Conservation (phyloP, 1,140 invertebrate genomes). For the Aethina tumida region DNA sequence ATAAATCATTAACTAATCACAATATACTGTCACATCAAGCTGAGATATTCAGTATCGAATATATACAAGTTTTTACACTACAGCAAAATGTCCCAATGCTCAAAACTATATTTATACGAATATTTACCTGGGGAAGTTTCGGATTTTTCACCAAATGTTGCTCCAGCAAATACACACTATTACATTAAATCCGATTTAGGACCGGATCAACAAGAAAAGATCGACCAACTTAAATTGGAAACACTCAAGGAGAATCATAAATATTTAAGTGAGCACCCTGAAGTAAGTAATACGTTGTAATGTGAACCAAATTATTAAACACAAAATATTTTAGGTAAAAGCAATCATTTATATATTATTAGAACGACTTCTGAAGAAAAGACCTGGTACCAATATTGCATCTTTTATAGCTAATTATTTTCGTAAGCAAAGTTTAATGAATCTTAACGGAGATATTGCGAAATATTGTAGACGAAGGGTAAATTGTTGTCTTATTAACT, state of each 20-base stretch:
- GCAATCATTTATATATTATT: conserved; percentile 11
- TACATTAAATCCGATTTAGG: conserved; percentile 1
- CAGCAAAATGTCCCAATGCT: conserved; percentile 4
- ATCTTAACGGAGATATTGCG: too few species aligned
- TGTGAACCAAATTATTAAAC: neutral
- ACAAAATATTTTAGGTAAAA: conserved; percentile 5
- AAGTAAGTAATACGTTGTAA: too few species aligned
- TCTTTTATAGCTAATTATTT: conserved; percentile 9
- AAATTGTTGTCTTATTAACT: too few species aligned
- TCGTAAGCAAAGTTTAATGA: too few species aligned
- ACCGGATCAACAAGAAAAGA: conserved; percentile 3
- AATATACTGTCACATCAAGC: too few species aligned
- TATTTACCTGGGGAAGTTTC: too few species aligned
- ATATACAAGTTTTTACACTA: conserved; percentile 6
- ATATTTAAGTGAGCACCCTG: conserved; percentile 6
- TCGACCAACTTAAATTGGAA: conserved; percentile 8
- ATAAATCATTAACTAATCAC: too few species aligned
- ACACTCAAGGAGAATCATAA: conserved; percentile 5
- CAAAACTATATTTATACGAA: too few species aligned
- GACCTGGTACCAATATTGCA: conserved; percentile 9
- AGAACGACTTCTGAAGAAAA: conserved; percentile 4
- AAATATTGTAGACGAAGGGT: too few species aligned
- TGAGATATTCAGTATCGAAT: too few species aligned
- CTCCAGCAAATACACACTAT: conserved; percentile 7
- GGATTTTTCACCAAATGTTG: conserved; percentile 8